Evolutionary conservation across 2,797 vertebrate genomes (phyloP).

Genomic region (Centropyge bicolor): DNA sequence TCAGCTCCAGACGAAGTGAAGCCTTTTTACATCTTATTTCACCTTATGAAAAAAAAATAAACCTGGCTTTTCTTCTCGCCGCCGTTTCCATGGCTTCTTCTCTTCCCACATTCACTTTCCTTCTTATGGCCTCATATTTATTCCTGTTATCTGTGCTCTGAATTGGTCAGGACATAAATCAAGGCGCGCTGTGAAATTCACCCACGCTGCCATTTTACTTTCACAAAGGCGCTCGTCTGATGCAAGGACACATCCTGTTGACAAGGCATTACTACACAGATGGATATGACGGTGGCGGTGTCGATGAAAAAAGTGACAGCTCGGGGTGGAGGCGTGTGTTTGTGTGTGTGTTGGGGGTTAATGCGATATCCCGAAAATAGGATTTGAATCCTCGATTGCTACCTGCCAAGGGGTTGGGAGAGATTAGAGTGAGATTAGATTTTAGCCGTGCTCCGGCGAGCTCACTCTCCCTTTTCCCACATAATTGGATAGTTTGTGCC

Average conservation of each 20-base stretch:
- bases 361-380: constrained; percentile 49
- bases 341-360: constrained; percentile 40
- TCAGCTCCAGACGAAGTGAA: neutral
- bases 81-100: neutral
- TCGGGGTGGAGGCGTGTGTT: constrained; percentile 17
- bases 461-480: constrained; percentile 36
- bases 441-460: constrained; percentile 56
- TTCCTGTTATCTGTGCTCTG: constrained; percentile 47
- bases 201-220: constrained; percentile 8
- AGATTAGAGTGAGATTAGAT: constrained; percentile 64
- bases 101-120: neutral
- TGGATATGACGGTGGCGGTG: constrained; percentile 26
- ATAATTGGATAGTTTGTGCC: constrained; percentile 65
- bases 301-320: constrained; percentile 39
- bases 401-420: constrained; percentile 56
- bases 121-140: constrained; percentile 36
- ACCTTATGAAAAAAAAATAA: neutral
- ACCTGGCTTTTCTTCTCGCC: neutral
- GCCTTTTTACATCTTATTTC: constrained; percentile 22
- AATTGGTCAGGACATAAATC: constrained; percentile 46
- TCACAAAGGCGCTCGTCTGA: constrained; percentile 48
- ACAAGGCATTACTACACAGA: constrained; percentile 46
- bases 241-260: constrained; percentile 66
- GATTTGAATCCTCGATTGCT: constrained; percentile 67
- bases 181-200: constrained; percentile 21